Evolutionary conservation across 2,797 vertebrate species (phyloP), one percentile per base, ranked within the genome.

Genomic region (Fistularia tabacaria): DNA sequence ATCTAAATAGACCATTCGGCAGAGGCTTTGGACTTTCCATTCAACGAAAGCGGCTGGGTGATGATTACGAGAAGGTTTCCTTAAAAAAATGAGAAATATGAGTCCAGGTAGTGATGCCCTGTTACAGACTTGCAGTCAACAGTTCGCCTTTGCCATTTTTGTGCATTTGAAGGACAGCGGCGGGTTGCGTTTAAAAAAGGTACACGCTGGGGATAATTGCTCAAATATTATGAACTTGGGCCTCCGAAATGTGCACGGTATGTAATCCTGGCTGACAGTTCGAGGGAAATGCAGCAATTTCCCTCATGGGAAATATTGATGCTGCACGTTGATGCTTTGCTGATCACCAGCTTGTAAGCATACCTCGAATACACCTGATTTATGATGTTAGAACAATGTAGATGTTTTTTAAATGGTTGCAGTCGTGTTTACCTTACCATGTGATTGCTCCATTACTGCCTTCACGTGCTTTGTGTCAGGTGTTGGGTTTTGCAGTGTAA

Each of bases 391-490:
- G 10, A 6, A 25, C 38, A 7, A 13, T 15, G 38, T 9, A n/a
- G n/a, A 36, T 3, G 3, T 13, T 36, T 40, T 42, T 7, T 25
- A 25, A 25, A 25, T 5, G 25, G 25, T 25, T 25, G 25, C 25
- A 25, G 25, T 25, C 3, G 5, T 8, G 25, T 3, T 39, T 8
- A n/a, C 14, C 13, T 39, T 8, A n/a, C 14, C 13, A 10, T 38
- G 14, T 39, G 14, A 52, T 5, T 3, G 5, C 36, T 13, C 43
- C 54, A 36, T 52, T 15, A n/a, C 9, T 6, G 7, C 56, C 14
- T 59, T 49, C 7, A 0, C 50, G 52, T 36, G 44, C 52, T 76
- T 76, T 85, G 82, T 82, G 78, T 87, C 82, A 85, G 81, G 76
- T 37, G 41, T 39, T 61, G 59, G 54, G 57, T 64, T 76, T 48